phyloP scores from a whole-genome alignment of 35 echinoderm and acorn worm species.

The Lytechinus pictus region DNA sequence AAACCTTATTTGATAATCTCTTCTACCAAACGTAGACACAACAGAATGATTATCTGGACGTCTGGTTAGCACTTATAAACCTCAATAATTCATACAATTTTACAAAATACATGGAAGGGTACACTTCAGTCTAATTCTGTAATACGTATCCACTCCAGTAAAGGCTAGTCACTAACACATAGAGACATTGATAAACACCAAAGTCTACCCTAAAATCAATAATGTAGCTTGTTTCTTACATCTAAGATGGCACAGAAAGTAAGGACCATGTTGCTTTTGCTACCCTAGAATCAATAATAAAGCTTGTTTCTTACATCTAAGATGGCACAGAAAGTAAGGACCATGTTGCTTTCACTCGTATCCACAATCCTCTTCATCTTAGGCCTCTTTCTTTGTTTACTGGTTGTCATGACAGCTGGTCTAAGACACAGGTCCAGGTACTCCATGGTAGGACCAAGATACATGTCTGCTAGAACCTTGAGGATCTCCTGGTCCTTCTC shows the following conservation, averaged over 20 bases:
- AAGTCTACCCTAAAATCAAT: not conserved
- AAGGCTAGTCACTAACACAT: too few species aligned
- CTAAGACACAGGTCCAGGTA: conserved; percentile 75
- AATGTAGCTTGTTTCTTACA: conserved; percentile 50
- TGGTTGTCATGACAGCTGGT: conserved; percentile 82
- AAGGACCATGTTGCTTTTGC: conserved; percentile 85
- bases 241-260: conserved; percentile 88
- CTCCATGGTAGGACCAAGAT: conserved; percentile 73
- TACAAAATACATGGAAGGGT: too few species aligned
- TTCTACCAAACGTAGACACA: too few species aligned
- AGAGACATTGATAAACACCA: too few species aligned
- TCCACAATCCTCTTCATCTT: conserved; percentile 86
- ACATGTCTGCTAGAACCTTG: conserved; percentile 71
- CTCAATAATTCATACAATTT: too few species aligned
- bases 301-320: conserved; percentile 73
- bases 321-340: conserved; percentile 80
- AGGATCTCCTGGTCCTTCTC: conserved; percentile 77
- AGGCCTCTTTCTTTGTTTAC: conserved; percentile 57
- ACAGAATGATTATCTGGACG: too few species aligned
- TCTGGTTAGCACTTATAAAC: too few species aligned
- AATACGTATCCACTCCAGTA: too few species aligned
- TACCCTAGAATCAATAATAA: not conserved
- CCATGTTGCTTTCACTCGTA: conserved; percentile 86
- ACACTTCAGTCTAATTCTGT: too few species aligned
- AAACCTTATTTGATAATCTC: too few species aligned